Percentiles rank a stretch among this genome's conserved stretches.
phyloP scores from a whole-genome alignment of 1,140 invertebrate genomes.

The Sinonovacula constricta region DNA sequence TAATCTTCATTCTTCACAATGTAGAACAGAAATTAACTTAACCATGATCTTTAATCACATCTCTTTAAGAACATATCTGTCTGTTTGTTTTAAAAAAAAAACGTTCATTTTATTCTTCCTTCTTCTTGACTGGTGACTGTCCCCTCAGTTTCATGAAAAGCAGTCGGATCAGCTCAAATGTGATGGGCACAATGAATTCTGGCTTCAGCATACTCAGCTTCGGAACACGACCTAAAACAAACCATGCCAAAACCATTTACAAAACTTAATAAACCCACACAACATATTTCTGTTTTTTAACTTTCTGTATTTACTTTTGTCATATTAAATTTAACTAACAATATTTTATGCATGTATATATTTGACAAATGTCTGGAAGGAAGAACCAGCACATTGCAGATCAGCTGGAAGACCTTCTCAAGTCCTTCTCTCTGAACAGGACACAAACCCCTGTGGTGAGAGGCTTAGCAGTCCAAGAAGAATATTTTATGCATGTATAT shows the following conservation, averaged over 20 bases:
- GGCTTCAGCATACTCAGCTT: conserved; percentile 69
- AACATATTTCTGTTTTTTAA: not conserved
- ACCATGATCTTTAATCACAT: no score
- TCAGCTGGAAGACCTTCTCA: no score
- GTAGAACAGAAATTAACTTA: no score
- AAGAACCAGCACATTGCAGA: no score
- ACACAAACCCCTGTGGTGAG: not conserved
- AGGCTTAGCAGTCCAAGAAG: not conserved
- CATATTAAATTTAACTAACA: no score
- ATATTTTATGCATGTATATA: no score
- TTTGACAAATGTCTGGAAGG: no score
- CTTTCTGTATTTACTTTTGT: not conserved
- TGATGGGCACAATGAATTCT: conserved; percentile 70
- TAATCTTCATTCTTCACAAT: no score
- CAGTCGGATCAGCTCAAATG: conserved; percentile 65
- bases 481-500: not conserved
- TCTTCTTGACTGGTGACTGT: conserved; percentile 36
- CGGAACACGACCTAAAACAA: conserved; percentile 65
- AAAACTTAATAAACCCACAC: not conserved
- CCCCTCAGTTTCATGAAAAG: conserved; percentile 50
- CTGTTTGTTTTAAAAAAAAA: no score
- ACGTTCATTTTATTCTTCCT: conserved; percentile 27
- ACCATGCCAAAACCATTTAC: not conserved
- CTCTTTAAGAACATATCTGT: no score
- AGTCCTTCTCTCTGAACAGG: not conserved